Conservation (phyloP, 2,888 invertebrate genomes). For the Rotaria sp. region DNA sequence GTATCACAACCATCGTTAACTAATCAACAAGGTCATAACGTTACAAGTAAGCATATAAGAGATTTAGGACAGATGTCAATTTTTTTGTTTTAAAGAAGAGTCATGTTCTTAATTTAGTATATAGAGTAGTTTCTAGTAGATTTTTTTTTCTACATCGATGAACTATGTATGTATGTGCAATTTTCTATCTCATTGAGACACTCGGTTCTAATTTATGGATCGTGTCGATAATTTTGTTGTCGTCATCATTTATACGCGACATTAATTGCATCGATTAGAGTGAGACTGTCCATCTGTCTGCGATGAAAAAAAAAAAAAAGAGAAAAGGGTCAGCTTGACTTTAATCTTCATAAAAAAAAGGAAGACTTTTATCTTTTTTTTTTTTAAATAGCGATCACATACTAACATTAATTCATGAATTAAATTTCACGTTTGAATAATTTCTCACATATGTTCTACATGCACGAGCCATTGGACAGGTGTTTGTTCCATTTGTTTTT, state of each 20-base stretch:
- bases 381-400: neutral
- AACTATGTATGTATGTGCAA: neutral
- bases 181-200: constrained; percentile 1
- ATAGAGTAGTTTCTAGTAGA: neutral
- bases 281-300: neutral
- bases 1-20: neutral
- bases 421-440: neutral
- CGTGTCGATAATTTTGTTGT: neutral
- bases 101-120: neutral
- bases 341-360: neutral
- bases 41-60: neutral
- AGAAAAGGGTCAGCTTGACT: neutral
- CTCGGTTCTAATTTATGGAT: constrained; percentile 9
- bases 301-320: neutral
- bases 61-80: neutral
- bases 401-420: neutral
- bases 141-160: no score
- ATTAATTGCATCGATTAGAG: constrained; percentile 11
- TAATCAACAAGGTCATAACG: neutral
- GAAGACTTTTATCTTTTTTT: neutral
- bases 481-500: constrained; percentile 16
- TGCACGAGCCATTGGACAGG: constrained; percentile 1
- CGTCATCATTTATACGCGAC: neutral
- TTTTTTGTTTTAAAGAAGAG: neutral
- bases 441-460: neutral